Base-by-base conservation (phyloP, 2,797 vertebrate genomes). In the Aplochiton taeniatus region DNA sequence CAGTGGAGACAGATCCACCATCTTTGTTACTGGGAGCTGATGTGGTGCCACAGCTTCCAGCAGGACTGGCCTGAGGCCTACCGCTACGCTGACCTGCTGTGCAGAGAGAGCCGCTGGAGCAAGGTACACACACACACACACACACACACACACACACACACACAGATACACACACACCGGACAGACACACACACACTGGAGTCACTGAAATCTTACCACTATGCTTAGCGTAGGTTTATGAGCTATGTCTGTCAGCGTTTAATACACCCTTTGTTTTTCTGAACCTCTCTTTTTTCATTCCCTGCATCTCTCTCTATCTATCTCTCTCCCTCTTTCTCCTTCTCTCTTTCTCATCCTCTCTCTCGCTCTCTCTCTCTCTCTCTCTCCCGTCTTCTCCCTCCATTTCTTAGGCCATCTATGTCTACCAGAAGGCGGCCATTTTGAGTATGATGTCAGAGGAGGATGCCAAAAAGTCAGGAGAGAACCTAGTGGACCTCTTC, bases 1-100 rank as follows among this genome's bases (percentile, higher is more conserved):
- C 94, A 98, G 74, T 98, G 96, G 96, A 95, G 91, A 69, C 96
- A 98, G 89, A 93, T 99, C 80, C 96, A 99, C 87, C 97, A 99
- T 73, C 89, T 99, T 63, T 99, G 97, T 83, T 99, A 95, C 83
- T 99, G 97, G 97, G 97, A 99, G 73, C 87, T 98, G 82, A 98
- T 99, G 97, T 99, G 96, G 97, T 91, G 91, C 63, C 91, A 92
- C 87, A 86, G 93, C 0, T 98, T 93, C 86, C 95, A 94, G 83
- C 96, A 97, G 90, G 86, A 96, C 72, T 99, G 97, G 97, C 90
- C 83, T 68, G 89, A 95, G 70, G 96, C 96, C 0, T 95, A 95
- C 85, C 90, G 63, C 52, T 98, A 95, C 80, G 95, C 96, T 8
- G 93, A 97, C 77, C 91, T 98, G 76, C 94, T 99, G 75, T 95